phyloP scores from a whole-genome alignment of 1,140 invertebrate species.

The Camponotus vicinus region DNA sequence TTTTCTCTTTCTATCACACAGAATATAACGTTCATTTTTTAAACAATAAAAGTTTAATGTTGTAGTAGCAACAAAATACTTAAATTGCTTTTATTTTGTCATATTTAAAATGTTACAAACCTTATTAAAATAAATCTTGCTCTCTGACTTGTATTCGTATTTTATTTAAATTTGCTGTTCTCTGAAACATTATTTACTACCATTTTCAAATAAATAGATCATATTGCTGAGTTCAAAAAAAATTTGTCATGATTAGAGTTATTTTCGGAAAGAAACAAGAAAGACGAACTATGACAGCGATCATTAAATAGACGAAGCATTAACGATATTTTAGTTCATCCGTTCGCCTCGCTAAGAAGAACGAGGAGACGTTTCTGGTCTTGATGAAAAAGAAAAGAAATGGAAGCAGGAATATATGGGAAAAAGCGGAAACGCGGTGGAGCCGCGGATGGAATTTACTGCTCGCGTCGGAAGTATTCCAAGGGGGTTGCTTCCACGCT shows the following conservation, averaged over 20 bases:
- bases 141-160: neutral
- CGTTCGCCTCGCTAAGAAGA: conserved; percentile 54
- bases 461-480: conserved; percentile 80
- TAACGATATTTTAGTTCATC: conserved; percentile 52
- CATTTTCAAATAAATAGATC: conserved; percentile 9
- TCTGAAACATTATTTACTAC: too few species aligned
- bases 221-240: neutral
- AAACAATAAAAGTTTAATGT: neutral
- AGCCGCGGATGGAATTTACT: conserved; percentile 79
- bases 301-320: conserved; percentile 11
- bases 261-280: neutral
- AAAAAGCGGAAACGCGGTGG: conserved; percentile 71
- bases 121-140: neutral
- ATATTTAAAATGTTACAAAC: neutral
- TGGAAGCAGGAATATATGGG: conserved; percentile 52
- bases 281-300: conserved; percentile 15
- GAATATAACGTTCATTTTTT: neutral
- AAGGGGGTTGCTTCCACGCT: conserved; percentile 81
- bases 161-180: neutral
- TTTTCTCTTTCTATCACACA: neutral
- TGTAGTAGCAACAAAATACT: neutral
- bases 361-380: conserved; percentile 54
- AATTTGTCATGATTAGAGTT: neutral
- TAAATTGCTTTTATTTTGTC: neutral
- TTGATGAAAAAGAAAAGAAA: conserved; percentile 50